Percentiles rank a stretch among this genome's conserved stretches.
Evolutionary conservation across 2,888 invertebrate species (phyloP).

Genomic region (Drosophila tripunctata): DNA sequence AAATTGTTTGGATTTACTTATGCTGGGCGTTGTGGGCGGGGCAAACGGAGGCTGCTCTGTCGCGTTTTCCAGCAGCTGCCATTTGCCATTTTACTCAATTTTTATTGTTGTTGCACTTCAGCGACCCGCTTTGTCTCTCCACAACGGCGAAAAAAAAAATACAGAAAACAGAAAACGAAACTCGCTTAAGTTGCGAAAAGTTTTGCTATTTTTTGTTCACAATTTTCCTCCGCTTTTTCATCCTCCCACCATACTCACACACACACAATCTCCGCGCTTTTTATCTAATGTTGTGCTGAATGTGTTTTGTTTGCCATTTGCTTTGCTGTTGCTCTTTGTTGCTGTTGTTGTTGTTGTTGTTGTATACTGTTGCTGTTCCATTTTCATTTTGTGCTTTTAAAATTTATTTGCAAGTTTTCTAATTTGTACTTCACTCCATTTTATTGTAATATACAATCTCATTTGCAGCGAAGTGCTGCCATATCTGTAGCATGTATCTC

Average conservation of each 20-base stretch:
- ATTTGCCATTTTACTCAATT: slow-evolving; percentile 78
- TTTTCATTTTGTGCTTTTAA: slow-evolving; percentile 69
- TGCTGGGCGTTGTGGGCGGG: slow-evolving; percentile 19
- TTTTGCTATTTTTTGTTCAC: slow-evolving; percentile 69
- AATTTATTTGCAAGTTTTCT: slow-evolving; percentile 82
- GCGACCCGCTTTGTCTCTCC: slow-evolving; percentile 70
- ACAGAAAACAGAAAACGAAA: slow-evolving; percentile 44
- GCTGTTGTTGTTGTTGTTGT: slow-evolving; percentile 11
- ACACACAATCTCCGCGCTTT: background rate
- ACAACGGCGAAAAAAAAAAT: slow-evolving; percentile 25
- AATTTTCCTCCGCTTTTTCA: slow-evolving; percentile 16
- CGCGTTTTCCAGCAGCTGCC: slow-evolving; percentile 53
- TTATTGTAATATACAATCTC: slow-evolving; percentile 81
- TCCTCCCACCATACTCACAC: slow-evolving; percentile 1
- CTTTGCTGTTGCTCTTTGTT: slow-evolving; percentile 46
- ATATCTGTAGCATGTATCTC: slow-evolving; percentile 55
- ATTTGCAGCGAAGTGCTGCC: slow-evolving; percentile 61
- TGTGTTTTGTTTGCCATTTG: slow-evolving; percentile 76
- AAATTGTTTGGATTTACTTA: slow-evolving; percentile 77
- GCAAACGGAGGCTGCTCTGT: background rate
- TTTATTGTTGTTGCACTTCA: slow-evolving; percentile 77
- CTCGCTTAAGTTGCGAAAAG: slow-evolving; percentile 73
- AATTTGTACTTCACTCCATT: slow-evolving; percentile 82
- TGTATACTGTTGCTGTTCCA: slow-evolving; percentile 27
- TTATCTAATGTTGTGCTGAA: slow-evolving; percentile 47